Base-by-base conservation (phyloP, 2,113 vertebrate species). In the Sigmodon hispidus region DNA sequence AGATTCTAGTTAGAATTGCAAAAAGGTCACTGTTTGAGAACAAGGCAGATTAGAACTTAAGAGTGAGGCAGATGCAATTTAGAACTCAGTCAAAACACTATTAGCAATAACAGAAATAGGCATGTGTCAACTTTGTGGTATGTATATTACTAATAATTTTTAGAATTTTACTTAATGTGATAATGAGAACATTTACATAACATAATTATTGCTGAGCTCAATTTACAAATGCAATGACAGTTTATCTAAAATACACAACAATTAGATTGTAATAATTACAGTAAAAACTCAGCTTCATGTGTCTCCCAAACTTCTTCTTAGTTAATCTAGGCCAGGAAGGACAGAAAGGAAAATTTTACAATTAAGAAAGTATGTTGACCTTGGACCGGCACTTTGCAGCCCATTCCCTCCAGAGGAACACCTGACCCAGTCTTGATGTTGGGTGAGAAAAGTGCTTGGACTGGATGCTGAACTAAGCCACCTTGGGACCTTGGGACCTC, bases 201-300 rank as follows among this genome's bases (percentile, higher is more conserved):
- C 48, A 81, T 70, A 93, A 94, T 96, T 96, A 95, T 89, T 92
- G 50, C 85, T 77, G 65, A 90, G 83, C 52, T 96, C 65, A 85
- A 91, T 77, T 96, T 94, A 87, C 48, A 94, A 93, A 95, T 52
- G 69, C 79, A 63, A 48, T 96, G 61, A 57, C 81, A 94, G 65
- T 90, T 96, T 97, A 96, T 69, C 81, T 89, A 81, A 95, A 52
- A 43, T 80, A n/a, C 36, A 91, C 17, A 81, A 29, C 72, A 93
- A 90, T 93, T 89, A 87, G 88, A 70, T 89, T 77, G 26, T 79
- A 90, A 87, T 79, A 95, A 95, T 90, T 89, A 83, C n/a, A n/a
- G n/a, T n/a, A n/a, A n/a, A 95, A 95, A 90, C 17, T 57, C 77
- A 93, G 81, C 36, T 90, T 61, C 36, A 8, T 26, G 29, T 72